Evolutionary conservation across 2,888 invertebrate species (phyloP), one percentile per base, ranked within the genome.

Genomic region (Bruchidius siliquastri): DNA sequence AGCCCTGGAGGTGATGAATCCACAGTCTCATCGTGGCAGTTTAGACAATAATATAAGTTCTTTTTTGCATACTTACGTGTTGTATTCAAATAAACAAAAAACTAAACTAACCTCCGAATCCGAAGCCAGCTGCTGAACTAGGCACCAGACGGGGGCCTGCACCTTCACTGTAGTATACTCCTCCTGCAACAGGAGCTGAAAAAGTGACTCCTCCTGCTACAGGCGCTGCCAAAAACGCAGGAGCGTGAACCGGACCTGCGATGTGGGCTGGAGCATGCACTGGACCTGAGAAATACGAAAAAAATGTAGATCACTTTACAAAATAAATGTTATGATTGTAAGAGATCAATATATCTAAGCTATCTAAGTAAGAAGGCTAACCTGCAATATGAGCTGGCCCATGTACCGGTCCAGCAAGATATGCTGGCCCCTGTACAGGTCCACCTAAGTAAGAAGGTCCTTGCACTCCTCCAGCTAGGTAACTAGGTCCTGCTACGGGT

Each of bases 361-460:
- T 26, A 26, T 26, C 26, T 26, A 2, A 26, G 8, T 26, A 26
- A n/a, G 30, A 30, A 30, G 8, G 6, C 49, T 49, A 49, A 49
- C 49, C 49, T 49, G 49, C 49, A 20, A 32, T 22, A 49, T 32
- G 22, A 20, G 71, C 32, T 18, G 32, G 71, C 20, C 32, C 22
- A 21, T 22, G 26, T 68, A 30, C 73, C n/a, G 77, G 78, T 67
- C 78, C 78, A 20, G 77, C 75, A 21, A 77, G 68, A 21, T 76
- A 74, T 18, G 74, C 72, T 2, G 73, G 72, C 18, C 72, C 75
- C 8, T 72, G 72, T 20, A 72, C 73, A 13, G 75, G 75, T 21
- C 74, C 76, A 20, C 68, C 22, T 6, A 74, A 8, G n/a, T n/a
- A 68, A 20, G 75, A 72, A 32, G 74, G 32, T 20, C 71, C 70